Percentiles rank a stretch among this genome's conserved stretches.
phyloP scores from a whole-genome alignment of 2,888 invertebrate genomes.

The Cephus pygmeus region DNA sequence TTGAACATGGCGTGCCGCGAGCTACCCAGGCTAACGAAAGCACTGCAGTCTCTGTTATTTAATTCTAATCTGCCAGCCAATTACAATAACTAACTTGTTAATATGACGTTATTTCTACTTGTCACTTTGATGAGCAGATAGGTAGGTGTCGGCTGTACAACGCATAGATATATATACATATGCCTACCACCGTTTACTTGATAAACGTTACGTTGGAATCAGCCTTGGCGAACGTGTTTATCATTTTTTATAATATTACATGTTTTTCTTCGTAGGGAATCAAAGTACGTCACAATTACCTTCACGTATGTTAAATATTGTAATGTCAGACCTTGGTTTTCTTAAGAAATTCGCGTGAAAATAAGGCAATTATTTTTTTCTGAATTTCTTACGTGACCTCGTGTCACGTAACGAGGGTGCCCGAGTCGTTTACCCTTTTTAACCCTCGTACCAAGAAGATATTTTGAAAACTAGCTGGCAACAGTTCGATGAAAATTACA shows the following conservation, averaged over 20 bases:
- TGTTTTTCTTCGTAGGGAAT: not conserved
- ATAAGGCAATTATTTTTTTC: not conserved
- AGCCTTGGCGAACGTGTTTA: not conserved
- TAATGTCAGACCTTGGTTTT: not conserved
- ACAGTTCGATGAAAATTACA: not conserved
- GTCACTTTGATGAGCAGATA: conserved; percentile 2
- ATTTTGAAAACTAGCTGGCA: not conserved
- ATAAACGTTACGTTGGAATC: not conserved
- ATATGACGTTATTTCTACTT: conserved; percentile 7
- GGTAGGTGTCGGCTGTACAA: not conserved
- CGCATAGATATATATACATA: not conserved
- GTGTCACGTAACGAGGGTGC: not conserved
- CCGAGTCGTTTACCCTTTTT: not conserved
- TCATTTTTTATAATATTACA: not conserved
- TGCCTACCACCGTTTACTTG: not conserved
- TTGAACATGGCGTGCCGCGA: conserved; percentile 47
- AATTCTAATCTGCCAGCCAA: conserved; percentile 27
- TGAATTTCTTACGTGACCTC: not conserved
- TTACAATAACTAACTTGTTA: conserved; percentile 29
- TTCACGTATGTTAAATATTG: not conserved
- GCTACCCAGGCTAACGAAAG: not conserved
- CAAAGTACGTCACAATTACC: not conserved
- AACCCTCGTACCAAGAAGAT: not conserved
- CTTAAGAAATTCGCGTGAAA: not conserved
- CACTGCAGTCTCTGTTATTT: conserved; percentile 32